Percentiles rank a stretch among this genome's conserved stretches.
These are phyloP conservation scores for Boloria euphrosyne DNA, from an alignment of 2,888 invertebrate genomes.

Conservation along the genomic window DNA sequence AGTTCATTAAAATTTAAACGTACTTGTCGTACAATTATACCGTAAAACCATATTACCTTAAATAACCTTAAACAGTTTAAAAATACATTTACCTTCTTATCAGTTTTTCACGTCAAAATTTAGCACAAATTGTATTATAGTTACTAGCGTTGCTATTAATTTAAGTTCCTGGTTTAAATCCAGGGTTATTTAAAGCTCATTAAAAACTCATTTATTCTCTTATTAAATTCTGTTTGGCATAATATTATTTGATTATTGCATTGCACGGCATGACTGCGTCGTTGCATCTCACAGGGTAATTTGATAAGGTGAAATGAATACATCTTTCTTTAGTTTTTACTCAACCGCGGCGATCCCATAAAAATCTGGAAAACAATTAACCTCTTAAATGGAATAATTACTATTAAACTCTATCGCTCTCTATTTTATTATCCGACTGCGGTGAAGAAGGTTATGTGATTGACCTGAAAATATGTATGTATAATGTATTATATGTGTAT, in stretches of 20 bases:
- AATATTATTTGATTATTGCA: conserved; percentile 4
- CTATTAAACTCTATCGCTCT: no score
- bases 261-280: not conserved
- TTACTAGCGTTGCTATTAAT: not conserved
- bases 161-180: conserved; percentile 5
- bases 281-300: not conserved
- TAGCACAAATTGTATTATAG: not conserved
- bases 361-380: no score
- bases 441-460: no score
- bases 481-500: not conserved
- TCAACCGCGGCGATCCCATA: no score
- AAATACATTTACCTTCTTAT: not conserved
- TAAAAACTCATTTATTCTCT: conserved; percentile 26
- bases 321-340: no score
- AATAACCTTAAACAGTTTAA: not conserved
- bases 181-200: conserved; percentile 13
- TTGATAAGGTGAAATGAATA: no score
- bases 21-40: no score
- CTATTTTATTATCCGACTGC: no score
- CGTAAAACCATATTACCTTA: not conserved
- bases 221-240: conserved; percentile 20
- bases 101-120: conserved; percentile 1
- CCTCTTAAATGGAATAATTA: no score
- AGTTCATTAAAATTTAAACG: no score
- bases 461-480: no score